Percentiles rank a stretch among this genome's conserved stretches.
Evolutionary conservation across 2,888 invertebrate genomes (phyloP).

Genomic region (Brachylomia viminalis): DNA sequence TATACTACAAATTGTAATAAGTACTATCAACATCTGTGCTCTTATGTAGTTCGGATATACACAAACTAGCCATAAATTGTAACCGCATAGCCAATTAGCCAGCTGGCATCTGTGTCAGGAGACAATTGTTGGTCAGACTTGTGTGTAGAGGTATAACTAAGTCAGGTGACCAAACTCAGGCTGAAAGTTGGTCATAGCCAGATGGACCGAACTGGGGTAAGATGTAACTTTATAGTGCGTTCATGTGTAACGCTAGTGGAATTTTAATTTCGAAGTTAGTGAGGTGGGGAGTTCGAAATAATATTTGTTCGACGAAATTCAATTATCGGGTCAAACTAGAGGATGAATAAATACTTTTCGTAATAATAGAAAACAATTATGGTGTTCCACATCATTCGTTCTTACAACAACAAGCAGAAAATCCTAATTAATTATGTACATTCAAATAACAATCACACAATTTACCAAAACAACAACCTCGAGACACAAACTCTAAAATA

Average conservation of each 20-base stretch:
- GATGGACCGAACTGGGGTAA: conserved; percentile 23
- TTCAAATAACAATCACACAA: conserved; percentile 39
- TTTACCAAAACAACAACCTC: conserved; percentile 55
- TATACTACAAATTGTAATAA: conserved; percentile 18
- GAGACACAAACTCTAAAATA: conserved; percentile 61
- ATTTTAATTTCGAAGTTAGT: not conserved
- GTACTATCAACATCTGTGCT: conserved; percentile 59
- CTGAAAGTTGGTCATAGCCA: conserved; percentile 40
- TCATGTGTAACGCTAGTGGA: conserved; percentile 21
- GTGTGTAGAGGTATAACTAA: conserved; percentile 22
- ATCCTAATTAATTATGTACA: conserved; percentile 28
- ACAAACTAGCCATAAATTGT: conserved; percentile 61
- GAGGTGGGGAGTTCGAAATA: not conserved
- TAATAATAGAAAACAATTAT: not conserved
- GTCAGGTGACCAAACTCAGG: conserved; percentile 47
- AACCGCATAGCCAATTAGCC: conserved; percentile 65
- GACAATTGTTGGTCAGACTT: conserved; percentile 53
- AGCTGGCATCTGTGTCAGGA: conserved; percentile 64
- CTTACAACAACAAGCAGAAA: conserved; percentile 23
- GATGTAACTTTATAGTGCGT: conserved; percentile 29
- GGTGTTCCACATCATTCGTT: not conserved
- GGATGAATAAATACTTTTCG: not conserved
- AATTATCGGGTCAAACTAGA: not conserved
- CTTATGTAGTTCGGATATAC: conserved; percentile 51
- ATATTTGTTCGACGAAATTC: not conserved